Evolutionary conservation across 1,140 invertebrate genomes (phyloP).

Genomic region (Drosophila nigromelanica): DNA sequence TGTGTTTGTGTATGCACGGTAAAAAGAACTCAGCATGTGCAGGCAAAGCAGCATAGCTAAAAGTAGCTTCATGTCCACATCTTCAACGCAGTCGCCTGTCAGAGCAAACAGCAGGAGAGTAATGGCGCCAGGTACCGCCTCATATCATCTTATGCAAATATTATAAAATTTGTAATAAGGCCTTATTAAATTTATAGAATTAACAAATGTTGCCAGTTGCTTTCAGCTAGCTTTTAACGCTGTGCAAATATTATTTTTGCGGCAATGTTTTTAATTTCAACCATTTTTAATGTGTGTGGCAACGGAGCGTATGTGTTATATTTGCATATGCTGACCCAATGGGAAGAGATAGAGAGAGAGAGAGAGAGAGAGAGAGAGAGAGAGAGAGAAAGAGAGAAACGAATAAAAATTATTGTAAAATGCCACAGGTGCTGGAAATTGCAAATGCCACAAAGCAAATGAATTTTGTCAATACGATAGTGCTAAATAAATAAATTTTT

Average conservation of each 20-base stretch:
- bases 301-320: constrained; percentile 22
- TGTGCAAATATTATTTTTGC: constrained; percentile 47
- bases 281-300: constrained; percentile 15
- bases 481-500: constrained; percentile 25
- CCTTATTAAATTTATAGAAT: constrained; percentile 59
- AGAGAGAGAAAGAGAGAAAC: not conserved
- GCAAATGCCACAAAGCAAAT: constrained; percentile 22
- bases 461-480: constrained; percentile 8
- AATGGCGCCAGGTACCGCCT: constrained; percentile 3
- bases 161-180: constrained; percentile 68
- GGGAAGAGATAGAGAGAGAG: not conserved
- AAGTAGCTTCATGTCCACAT: constrained; percentile 53
- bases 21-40: constrained; percentile 44
- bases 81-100: constrained; percentile 62
- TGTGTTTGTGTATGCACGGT: constrained; percentile 26
- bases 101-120: constrained; percentile 51
- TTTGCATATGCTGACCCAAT: constrained; percentile 3
- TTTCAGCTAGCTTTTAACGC: constrained; percentile 29
- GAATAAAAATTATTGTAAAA: not conserved
- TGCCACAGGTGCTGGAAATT: constrained; percentile 18
- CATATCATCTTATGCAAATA: constrained; percentile 52
- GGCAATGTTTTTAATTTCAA: constrained; percentile 32
- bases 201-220: constrained; percentile 21
- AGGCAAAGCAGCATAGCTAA: constrained; percentile 9
- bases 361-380: not conserved